Conservation (phyloP, 2,113 vertebrate species). For the Oryzias melastigma region DNA sequence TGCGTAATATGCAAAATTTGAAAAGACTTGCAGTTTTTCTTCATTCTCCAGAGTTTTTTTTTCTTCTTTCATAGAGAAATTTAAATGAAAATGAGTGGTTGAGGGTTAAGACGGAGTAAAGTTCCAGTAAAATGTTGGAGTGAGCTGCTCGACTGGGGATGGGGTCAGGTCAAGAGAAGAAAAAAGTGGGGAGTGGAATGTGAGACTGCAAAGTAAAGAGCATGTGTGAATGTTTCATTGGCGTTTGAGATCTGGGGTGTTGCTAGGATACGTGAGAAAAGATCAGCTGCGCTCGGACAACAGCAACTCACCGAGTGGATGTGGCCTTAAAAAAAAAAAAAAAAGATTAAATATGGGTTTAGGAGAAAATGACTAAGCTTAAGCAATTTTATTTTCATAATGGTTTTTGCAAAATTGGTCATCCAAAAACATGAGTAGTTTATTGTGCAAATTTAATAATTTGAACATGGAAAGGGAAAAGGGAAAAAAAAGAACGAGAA, state of each 20-base stretch:
- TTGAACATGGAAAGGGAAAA: neutral
- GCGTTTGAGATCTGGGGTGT: slow-evolving; percentile 67
- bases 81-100: neutral
- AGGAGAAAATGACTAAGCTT: slow-evolving; percentile 18
- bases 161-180: slow-evolving; percentile 54
- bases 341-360: slow-evolving; percentile 33
- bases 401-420: slow-evolving; percentile 23
- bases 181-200: slow-evolving; percentile 32
- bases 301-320: slow-evolving; percentile 30
- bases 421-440: neutral
- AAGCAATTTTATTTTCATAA: slow-evolving; percentile 32
- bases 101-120: too few species aligned
- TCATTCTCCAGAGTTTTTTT: too few species aligned
- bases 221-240: slow-evolving; percentile 55
- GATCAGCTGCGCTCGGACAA: slow-evolving; percentile 56
- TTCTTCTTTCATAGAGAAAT: slow-evolving; percentile 2
- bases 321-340: slow-evolving; percentile 28
- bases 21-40: too few species aligned
- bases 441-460: neutral
- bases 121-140: too few species aligned
- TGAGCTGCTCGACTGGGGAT: slow-evolving; percentile 51
- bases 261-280: slow-evolving; percentile 74
- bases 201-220: slow-evolving; percentile 56
- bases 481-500: neutral
- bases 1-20: too few species aligned